A percentile compares a stretch with the other conserved stretches of the same genome.
phyloP scores from a whole-genome alignment of 2,113 vertebrate species.

The Nycticryphes semicollaris region DNA sequence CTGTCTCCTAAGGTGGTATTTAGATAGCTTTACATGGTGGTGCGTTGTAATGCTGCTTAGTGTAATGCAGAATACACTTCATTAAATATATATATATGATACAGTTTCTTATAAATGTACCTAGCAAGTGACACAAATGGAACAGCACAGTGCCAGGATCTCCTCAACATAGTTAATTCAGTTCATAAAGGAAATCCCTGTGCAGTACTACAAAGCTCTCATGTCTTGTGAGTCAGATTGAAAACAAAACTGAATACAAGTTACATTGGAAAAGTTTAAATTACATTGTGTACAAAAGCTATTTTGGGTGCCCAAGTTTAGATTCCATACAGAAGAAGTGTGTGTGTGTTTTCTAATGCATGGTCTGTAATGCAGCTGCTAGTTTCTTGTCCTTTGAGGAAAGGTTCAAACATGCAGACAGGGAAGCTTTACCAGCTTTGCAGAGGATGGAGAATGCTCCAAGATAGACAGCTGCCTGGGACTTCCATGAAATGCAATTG shows the following conservation, averaged over 20 bases:
- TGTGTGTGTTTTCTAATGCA: neutral
- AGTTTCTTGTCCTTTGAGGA: neutral
- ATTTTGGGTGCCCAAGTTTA: neutral
- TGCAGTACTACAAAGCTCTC: neutral
- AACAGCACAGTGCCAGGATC: neutral
- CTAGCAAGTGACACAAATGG: neutral
- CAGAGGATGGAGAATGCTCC: neutral
- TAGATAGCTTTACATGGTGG: neutral
- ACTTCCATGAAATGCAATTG: neutral
- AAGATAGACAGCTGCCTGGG: neutral
- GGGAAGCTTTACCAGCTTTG: neutral
- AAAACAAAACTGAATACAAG: neutral
- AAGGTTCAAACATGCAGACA: neutral
- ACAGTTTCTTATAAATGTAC: neutral
- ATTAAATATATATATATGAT: constrained; percentile 1
- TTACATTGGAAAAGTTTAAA: neutral
- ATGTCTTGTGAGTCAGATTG: neutral
- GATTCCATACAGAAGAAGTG: neutral
- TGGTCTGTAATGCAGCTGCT: neutral
- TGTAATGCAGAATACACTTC: neutral
- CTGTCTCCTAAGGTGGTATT: neutral
- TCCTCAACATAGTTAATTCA: neutral
- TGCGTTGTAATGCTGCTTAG: neutral
- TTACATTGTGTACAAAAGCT: neutral
- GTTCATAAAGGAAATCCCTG: neutral